These are phyloP conservation scores for Apocrypta bakeri DNA, from an alignment of 1,140 invertebrate genomes.

Conservation along the genomic window DNA sequence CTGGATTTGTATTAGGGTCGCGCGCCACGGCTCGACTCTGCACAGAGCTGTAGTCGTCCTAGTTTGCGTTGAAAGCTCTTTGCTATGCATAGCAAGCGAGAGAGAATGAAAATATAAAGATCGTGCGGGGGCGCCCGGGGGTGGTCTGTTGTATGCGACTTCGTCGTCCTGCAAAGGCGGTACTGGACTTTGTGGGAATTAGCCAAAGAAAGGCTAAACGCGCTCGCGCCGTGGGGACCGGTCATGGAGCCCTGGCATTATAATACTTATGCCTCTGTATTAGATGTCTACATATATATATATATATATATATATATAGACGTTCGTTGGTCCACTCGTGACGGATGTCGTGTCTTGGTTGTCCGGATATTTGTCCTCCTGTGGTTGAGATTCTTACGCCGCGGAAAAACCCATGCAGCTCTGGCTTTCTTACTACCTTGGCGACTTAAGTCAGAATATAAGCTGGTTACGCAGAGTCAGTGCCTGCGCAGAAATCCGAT, in stretches of 20 bases:
- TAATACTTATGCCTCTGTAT: neutral
- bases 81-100: neutral
- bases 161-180: constrained; percentile 31
- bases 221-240: neutral
- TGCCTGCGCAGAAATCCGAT: neutral
- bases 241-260: neutral
- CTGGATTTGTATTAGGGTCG: constrained; percentile 44
- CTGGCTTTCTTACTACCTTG: too few species aligned
- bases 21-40: neutral
- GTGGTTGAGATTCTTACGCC: neutral
- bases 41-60: neutral
- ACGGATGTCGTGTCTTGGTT: neutral
- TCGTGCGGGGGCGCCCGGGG: constrained; percentile 4
- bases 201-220: constrained; percentile 23
- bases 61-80: neutral
- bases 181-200: constrained; percentile 58
- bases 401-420: neutral
- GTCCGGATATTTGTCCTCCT: neutral
- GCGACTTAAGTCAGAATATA: constrained; percentile 14
- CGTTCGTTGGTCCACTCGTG: too few species aligned
- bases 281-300: neutral
- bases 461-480: constrained; percentile 20
- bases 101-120: constrained; percentile 41
- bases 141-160: constrained; percentile 57
- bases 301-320: too few species aligned